A percentile compares a stretch with the other conserved stretches of the same genome.
These are phyloP conservation scores for Lydus trimaculatus DNA, from an alignment of 2,888 invertebrate species.

Conservation along the genomic window DNA sequence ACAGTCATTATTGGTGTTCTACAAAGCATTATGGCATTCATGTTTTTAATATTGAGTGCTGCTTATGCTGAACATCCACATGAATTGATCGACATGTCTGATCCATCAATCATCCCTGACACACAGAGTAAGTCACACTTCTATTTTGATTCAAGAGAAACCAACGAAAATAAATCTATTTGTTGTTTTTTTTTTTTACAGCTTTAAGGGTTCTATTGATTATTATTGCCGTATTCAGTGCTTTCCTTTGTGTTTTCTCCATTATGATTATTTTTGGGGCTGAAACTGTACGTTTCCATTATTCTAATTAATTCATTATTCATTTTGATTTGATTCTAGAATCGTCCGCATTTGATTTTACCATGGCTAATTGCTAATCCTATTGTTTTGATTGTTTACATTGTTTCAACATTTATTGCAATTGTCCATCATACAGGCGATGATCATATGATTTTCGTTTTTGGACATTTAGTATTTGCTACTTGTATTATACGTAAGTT, in stretches of 20 bases:
- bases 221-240: conserved; percentile 50
- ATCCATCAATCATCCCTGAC: conserved; percentile 52
- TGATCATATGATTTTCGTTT: conserved; percentile 48
- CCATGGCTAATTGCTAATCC: conserved; percentile 56
- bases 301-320: not conserved
- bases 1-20: conserved; percentile 56
- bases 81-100: conserved; percentile 55
- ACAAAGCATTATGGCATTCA: conserved; percentile 55
- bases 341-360: conserved; percentile 51
- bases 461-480: conserved; percentile 51
- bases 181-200: conserved; percentile 50
- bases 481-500: conserved; percentile 50
- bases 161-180: too few relatives aligned
- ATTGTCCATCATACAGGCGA: conserved; percentile 50
- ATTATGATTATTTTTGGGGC: conserved; percentile 56
- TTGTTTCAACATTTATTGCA: conserved; percentile 50
- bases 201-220: conserved; percentile 51
- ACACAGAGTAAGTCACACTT: conserved; percentile 45
- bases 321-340: conserved; percentile 47
- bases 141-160: too few relatives aligned
- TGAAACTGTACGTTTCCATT: conserved; percentile 54
- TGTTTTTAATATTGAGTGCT: conserved; percentile 52
- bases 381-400: conserved; percentile 47
- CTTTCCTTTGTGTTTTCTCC: conserved; percentile 53
- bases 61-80: conserved; percentile 58